Conservation (phyloP, 2,113 vertebrate genomes). For the Phalacrocorax aristotelis region DNA sequence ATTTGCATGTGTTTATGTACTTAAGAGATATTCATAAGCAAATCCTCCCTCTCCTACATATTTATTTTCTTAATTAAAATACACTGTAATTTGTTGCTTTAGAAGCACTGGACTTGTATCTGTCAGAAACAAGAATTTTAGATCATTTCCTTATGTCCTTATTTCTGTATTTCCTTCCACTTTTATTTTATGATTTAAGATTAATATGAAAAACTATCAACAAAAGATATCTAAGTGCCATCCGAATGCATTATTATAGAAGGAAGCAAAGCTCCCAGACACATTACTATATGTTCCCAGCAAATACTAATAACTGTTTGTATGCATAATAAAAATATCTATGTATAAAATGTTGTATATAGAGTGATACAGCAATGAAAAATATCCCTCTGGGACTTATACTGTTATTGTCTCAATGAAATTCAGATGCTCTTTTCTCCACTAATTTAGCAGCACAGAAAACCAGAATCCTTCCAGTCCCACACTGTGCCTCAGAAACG, state of each 20-base stretch:
- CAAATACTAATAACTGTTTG: slow-evolving; percentile 12
- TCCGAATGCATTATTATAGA: background rate
- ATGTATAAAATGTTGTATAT: background rate
- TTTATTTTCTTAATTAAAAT: slow-evolving; percentile 22
- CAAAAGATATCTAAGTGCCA: background rate
- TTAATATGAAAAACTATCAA: background rate
- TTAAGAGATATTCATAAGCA: background rate
- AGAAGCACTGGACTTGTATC: slow-evolving; percentile 4
- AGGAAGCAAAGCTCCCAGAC: slow-evolving; percentile 21
- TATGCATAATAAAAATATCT: background rate
- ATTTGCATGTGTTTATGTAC: background rate
- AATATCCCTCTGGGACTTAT: slow-evolving; percentile 6
- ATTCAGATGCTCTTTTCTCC: slow-evolving; percentile 11
- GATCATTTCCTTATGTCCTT: background rate
- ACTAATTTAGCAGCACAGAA: slow-evolving; percentile 21
- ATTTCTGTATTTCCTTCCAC: background rate
- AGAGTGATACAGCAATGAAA: background rate
- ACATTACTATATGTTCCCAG: background rate
- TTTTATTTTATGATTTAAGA: slow-evolving; percentile 48
- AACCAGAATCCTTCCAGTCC: slow-evolving; percentile 47
- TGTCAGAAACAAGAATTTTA: slow-evolving; percentile 20
- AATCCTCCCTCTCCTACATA: background rate
- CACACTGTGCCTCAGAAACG: slow-evolving; percentile 37
- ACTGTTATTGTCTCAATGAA: slow-evolving; percentile 39
- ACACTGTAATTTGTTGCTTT: background rate